Percentiles rank a stretch among this genome's conserved stretches.
These are phyloP conservation scores for Portevinia maculata DNA, from an alignment of 2,888 invertebrate genomes.

Conservation along the genomic window DNA sequence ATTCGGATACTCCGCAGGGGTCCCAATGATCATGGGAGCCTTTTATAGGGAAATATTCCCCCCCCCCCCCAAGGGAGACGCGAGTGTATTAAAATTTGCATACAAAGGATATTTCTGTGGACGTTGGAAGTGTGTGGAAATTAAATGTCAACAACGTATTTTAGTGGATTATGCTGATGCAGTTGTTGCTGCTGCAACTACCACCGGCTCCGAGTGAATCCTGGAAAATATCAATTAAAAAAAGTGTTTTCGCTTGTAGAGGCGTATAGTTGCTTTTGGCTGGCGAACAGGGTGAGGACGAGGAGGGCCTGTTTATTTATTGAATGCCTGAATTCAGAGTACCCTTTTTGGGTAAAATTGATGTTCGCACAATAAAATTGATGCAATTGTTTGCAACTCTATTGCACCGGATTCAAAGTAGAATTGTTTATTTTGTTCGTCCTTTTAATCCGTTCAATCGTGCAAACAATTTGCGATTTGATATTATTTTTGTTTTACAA, in stretches of 20 bases:
- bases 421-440: too few relatives aligned
- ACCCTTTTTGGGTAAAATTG: not conserved
- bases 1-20: slow-evolving; percentile 1
- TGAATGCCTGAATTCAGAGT: not conserved
- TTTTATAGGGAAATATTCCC: slow-evolving; percentile 12
- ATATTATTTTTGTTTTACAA: too few relatives aligned
- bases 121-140: slow-evolving; percentile 44
- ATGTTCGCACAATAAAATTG: not conserved
- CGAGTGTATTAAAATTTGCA: slow-evolving; percentile 58
- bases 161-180: slow-evolving; percentile 72
- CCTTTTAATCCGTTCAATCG: too few relatives aligned
- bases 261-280: not conserved
- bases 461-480: too few relatives aligned
- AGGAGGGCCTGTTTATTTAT: not conserved
- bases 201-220: slow-evolving; percentile 1
- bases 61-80: not conserved
- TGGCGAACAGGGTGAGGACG: not conserved
- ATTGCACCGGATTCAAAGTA: not conserved
- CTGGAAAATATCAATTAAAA: slow-evolving; percentile 64
- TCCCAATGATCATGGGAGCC: not conserved
- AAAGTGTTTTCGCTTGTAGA: slow-evolving; percentile 50
- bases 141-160: slow-evolving; percentile 72
- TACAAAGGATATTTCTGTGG: slow-evolving; percentile 31
- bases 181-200: slow-evolving; percentile 4
- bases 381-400: not conserved